These are phyloP conservation scores for Papilio gigon DNA, from an alignment of 2,888 invertebrate genomes.

Conservation along the genomic window DNA sequence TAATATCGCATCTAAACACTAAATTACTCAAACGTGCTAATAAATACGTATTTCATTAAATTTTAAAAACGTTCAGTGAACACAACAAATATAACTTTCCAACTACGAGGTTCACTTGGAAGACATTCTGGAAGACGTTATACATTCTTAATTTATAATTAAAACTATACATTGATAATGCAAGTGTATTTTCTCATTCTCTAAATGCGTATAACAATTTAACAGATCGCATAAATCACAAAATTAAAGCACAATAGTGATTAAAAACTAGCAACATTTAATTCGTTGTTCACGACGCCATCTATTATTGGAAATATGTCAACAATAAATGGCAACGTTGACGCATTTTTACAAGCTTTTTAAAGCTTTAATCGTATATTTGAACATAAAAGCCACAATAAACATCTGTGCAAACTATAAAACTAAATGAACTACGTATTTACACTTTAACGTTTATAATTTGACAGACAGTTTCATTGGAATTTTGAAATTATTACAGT, in stretches of 20 bases:
- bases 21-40: conserved; percentile 52
- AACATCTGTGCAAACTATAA: conserved; percentile 18
- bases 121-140: conserved; percentile 63
- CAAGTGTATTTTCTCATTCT: conserved; percentile 63
- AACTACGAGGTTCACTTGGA: conserved; percentile 47
- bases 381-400: conserved; percentile 37
- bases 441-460: conserved; percentile 67
- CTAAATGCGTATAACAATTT: conserved; percentile 28
- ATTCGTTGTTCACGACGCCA: conserved; percentile 48
- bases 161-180: conserved; percentile 65
- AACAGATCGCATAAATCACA: conserved; percentile 43
- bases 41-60: conserved; percentile 41
- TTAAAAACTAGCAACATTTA: conserved; percentile 33
- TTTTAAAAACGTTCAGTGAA: conserved; percentile 24
- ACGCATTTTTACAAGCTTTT: conserved; percentile 36
- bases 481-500: conserved; percentile 44
- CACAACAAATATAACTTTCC: conserved; percentile 33
- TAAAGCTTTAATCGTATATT: conserved; percentile 32
- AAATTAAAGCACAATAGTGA: conserved; percentile 57
- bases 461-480: conserved; percentile 67
- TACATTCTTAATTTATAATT: conserved; percentile 44
- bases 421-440: conserved; percentile 60
- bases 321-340: conserved; percentile 34
- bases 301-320: conserved; percentile 45
- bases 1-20: conserved; percentile 67